Evolutionary conservation across 2,888 invertebrate genomes (phyloP).

Genomic region (Scaptodrosophila latifasciaeformis): DNA sequence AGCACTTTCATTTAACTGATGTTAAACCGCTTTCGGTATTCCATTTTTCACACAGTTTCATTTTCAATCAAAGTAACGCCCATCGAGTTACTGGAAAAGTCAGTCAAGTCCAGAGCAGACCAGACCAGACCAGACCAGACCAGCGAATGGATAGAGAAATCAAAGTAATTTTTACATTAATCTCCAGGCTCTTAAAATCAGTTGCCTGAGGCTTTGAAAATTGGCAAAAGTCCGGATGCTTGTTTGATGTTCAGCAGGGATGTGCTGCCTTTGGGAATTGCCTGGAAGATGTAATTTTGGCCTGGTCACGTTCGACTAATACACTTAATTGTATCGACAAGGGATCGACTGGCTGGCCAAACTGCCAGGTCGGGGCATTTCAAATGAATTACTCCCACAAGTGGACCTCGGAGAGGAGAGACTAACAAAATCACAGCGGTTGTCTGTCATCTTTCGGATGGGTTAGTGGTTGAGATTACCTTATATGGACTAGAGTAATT

Average conservation of each 20-base stretch:
- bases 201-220: constrained; percentile 3
- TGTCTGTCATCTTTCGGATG: not conserved
- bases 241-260: not conserved
- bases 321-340: constrained; percentile 57
- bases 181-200: constrained; percentile 58
- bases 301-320: constrained; percentile 62
- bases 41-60: constrained; percentile 62
- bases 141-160: constrained; percentile 8
- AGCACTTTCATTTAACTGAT: constrained; percentile 61
- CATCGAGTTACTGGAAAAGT: not conserved
- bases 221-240: no score
- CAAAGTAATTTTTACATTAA: constrained; percentile 60
- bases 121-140: constrained; percentile 26
- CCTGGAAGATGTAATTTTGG: constrained; percentile 53
- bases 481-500: constrained; percentile 55
- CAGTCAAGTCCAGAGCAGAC: not conserved
- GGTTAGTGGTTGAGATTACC: no score
- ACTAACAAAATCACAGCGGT: no score
- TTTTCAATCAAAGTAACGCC: constrained; percentile 60
- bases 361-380: constrained; percentile 9
- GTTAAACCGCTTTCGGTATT: constrained; percentile 62
- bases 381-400: no score
- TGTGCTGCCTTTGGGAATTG: constrained; percentile 4
- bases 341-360: constrained; percentile 16
- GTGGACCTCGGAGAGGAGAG: no score